These are phyloP conservation scores for Alentia gelatinosa DNA, from an alignment of 2,888 invertebrate species.

Conservation along the genomic window DNA sequence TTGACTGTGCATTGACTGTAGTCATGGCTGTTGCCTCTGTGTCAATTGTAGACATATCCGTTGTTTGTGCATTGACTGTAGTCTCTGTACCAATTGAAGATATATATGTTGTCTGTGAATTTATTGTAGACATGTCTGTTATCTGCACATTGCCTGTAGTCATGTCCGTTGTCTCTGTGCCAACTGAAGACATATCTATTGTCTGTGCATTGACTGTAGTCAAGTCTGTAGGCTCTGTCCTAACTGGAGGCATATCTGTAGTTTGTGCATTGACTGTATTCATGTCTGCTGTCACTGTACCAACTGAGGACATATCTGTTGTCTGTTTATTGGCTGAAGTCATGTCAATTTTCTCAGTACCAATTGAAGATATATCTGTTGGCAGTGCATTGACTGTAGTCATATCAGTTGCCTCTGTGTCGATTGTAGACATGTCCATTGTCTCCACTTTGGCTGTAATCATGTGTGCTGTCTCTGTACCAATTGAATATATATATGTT, in stretches of 20 bases:
- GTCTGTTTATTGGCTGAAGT: not conserved
- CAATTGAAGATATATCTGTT: not conserved
- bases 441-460: too few relatives aligned
- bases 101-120: not conserved
- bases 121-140: not conserved
- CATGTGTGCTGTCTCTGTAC: too few relatives aligned
- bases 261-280: not conserved
- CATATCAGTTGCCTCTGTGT: not conserved
- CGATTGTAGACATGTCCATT: too few relatives aligned
- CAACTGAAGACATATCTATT: not conserved
- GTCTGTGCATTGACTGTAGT: not conserved
- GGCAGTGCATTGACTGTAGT: not conserved
- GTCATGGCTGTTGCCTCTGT: too few relatives aligned
- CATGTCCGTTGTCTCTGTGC: too few relatives aligned
- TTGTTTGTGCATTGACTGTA: not conserved
- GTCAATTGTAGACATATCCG: not conserved
- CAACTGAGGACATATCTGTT: not conserved
- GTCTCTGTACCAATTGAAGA: not conserved
- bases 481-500: too few relatives aligned
- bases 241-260: not conserved
- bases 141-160: not conserved
- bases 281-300: not conserved
- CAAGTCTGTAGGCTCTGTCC: too few relatives aligned
- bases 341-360: not conserved
- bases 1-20: not conserved